These are phyloP conservation scores for Hypselothyrea guttata DNA, from an alignment of 2,888 invertebrate species.

Conservation along the genomic window DNA sequence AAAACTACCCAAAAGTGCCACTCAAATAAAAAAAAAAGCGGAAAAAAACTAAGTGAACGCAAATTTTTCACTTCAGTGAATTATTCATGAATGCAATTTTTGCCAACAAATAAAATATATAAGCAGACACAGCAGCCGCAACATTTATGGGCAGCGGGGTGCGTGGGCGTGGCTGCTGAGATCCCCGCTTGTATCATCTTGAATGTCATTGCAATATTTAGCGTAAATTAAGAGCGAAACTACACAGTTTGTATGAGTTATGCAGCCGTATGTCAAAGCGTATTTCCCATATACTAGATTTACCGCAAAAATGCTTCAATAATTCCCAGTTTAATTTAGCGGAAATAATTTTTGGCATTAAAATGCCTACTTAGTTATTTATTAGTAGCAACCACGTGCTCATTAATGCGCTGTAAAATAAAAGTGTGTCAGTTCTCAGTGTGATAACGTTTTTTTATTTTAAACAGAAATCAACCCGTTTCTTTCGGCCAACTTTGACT, in stretches of 20 bases:
- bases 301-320: slow-evolving; percentile 16
- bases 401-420: slow-evolving; percentile 1
- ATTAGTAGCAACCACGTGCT: slow-evolving; percentile 15
- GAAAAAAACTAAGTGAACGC: slow-evolving; percentile 29
- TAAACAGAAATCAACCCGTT: neutral
- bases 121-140: too few relatives aligned
- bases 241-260: slow-evolving; percentile 55
- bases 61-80: slow-evolving; percentile 75
- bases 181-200: slow-evolving; percentile 49
- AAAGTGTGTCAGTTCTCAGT: too few relatives aligned
- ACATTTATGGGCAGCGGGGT: slow-evolving; percentile 7
- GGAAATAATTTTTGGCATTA: slow-evolving; percentile 39
- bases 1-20: slow-evolving; percentile 21
- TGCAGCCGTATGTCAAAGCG: slow-evolving; percentile 50
- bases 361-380: slow-evolving; percentile 25
- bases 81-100: slow-evolving; percentile 80
- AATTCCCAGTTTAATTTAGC: slow-evolving; percentile 51
- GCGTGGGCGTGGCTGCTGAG: slow-evolving; percentile 36
- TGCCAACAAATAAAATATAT: slow-evolving; percentile 74
- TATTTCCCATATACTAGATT: neutral
- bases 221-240: slow-evolving; percentile 62
- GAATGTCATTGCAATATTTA: slow-evolving; percentile 61
- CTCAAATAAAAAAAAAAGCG: slow-evolving; percentile 14
- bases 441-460: too few relatives aligned
- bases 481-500: slow-evolving; percentile 32